Evolutionary conservation across 2,113 vertebrate species (phyloP).

Genomic region (Erinaceus europaeus): DNA sequence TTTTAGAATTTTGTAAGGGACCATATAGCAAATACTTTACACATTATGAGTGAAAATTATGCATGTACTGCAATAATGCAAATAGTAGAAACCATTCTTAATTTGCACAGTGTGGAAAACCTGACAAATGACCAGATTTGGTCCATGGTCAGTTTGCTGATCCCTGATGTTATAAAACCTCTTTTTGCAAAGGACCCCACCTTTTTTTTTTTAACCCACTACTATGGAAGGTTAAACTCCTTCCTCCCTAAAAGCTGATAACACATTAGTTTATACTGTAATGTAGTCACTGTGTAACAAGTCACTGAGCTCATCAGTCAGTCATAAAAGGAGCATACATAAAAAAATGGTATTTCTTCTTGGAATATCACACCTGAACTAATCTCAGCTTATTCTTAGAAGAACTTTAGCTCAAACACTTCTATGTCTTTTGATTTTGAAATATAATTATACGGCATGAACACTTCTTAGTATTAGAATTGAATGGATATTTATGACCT

Average conservation of each 20-base stretch:
- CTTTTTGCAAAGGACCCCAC: neutral
- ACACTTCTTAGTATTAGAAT: neutral
- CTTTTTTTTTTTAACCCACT: too few relatives aligned
- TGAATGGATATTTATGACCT: neutral
- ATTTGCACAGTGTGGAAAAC: neutral
- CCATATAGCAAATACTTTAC: neutral
- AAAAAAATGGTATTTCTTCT: slow-evolving; percentile 70
- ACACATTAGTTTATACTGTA: slow-evolving; percentile 63
- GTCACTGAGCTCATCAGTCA: slow-evolving; percentile 71
- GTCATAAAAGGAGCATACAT: slow-evolving; percentile 72
- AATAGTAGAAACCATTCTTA: neutral
- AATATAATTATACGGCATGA: neutral
- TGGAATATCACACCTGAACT: slow-evolving; percentile 74
- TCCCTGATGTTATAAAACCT: neutral
- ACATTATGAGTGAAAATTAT: neutral
- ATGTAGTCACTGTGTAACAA: slow-evolving; percentile 61
- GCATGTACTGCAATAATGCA: neutral
- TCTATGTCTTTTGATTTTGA: slow-evolving; percentile 53
- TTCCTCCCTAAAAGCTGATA: slow-evolving; percentile 47
- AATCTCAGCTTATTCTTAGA: slow-evolving; percentile 73
- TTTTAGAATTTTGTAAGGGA: too few relatives aligned
- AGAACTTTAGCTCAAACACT: slow-evolving; percentile 51
- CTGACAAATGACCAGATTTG: neutral
- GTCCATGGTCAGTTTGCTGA: neutral
- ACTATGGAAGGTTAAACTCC: neutral